Conservation (phyloP, 1,140 invertebrate species). For the Achroia grisella region DNA sequence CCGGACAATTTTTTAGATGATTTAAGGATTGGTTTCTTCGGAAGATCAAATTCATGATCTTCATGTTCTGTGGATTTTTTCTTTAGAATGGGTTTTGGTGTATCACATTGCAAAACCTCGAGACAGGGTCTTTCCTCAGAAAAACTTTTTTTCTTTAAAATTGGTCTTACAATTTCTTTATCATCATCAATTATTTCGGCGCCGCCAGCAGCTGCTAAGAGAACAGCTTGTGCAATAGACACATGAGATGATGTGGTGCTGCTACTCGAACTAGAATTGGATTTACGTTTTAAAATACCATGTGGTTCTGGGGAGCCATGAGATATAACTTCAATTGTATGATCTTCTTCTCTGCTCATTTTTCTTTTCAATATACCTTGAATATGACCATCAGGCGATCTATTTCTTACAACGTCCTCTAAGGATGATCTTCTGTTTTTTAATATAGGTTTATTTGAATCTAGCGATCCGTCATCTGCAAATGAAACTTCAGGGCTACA, state of each 20-base stretch:
- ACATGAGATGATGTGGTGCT: slow-evolving; percentile 77
- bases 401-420: slow-evolving; percentile 78
- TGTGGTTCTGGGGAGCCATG: slow-evolving; percentile 79
- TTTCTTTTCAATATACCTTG: slow-evolving; percentile 71
- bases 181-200: slow-evolving; percentile 74
- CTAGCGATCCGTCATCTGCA: slow-evolving; percentile 73
- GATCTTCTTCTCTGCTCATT: slow-evolving; percentile 69
- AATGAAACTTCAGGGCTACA: slow-evolving; percentile 80
- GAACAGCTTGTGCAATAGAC: slow-evolving; percentile 81
- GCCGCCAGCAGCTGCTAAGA: slow-evolving; percentile 77
- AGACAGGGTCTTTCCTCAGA: slow-evolving; percentile 71
- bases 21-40: slow-evolving; percentile 87
- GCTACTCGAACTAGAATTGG: slow-evolving; percentile 75
- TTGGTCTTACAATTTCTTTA: slow-evolving; percentile 82
- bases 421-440: slow-evolving; percentile 81
- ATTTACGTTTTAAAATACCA: slow-evolving; percentile 84
- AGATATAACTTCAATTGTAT: slow-evolving; percentile 63
- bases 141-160: slow-evolving; percentile 86
- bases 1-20: slow-evolving; percentile 78
- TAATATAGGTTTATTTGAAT: slow-evolving; percentile 78
- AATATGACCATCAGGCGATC: slow-evolving; percentile 74
- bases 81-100: slow-evolving; percentile 85
- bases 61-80: slow-evolving; percentile 89
- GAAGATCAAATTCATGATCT: slow-evolving; percentile 79
- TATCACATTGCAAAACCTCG: slow-evolving; percentile 60